A percentile compares a stretch with the other conserved stretches of the same genome.
phyloP scores from a whole-genome alignment of 2,797 vertebrate genomes.

The Crenichthys baileyi region DNA sequence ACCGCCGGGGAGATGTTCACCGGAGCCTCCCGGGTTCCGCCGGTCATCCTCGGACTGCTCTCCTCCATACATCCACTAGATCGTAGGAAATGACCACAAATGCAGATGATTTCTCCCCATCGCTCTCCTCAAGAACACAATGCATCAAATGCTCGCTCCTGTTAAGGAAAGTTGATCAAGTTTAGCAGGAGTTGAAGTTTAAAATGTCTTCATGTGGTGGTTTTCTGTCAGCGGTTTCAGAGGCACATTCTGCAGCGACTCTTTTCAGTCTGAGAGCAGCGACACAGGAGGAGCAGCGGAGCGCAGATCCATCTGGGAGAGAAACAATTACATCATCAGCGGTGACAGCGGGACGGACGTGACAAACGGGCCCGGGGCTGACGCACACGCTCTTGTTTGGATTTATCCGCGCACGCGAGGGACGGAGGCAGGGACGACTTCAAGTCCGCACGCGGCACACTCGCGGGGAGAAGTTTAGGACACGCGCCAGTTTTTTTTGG shows the following conservation, averaged over 20 bases:
- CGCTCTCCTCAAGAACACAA: neutral
- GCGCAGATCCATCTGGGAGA: slow-evolving; percentile 51
- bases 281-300: slow-evolving; percentile 39
- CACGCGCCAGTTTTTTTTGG: slow-evolving; percentile 53
- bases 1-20: slow-evolving; percentile 88
- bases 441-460: slow-evolving; percentile 23
- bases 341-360: slow-evolving; percentile 29
- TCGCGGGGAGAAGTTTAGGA: slow-evolving; percentile 34
- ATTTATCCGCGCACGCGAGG: neutral
- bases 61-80: slow-evolving; percentile 61
- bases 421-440: slow-evolving; percentile 15
- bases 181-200: slow-evolving; percentile 17
- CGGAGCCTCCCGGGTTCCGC: slow-evolving; percentile 75
- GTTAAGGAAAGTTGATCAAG: slow-evolving; percentile 50
- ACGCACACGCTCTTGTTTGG: slow-evolving; percentile 15
- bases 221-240: slow-evolving; percentile 34
- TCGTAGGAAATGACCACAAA: slow-evolving; percentile 70
- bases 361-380: slow-evolving; percentile 8
- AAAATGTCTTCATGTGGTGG: slow-evolving; percentile 3
- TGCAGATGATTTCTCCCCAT: slow-evolving; percentile 41
- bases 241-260: slow-evolving; percentile 10
- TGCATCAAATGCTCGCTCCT: slow-evolving; percentile 8
- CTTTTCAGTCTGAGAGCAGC: slow-evolving; percentile 32
- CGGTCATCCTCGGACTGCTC: slow-evolving; percentile 79
- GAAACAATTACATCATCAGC: slow-evolving; percentile 72